These are phyloP conservation scores for Drymodes brunneopygia DNA, from an alignment of 2,113 vertebrate genomes.

Conservation along the genomic window DNA sequence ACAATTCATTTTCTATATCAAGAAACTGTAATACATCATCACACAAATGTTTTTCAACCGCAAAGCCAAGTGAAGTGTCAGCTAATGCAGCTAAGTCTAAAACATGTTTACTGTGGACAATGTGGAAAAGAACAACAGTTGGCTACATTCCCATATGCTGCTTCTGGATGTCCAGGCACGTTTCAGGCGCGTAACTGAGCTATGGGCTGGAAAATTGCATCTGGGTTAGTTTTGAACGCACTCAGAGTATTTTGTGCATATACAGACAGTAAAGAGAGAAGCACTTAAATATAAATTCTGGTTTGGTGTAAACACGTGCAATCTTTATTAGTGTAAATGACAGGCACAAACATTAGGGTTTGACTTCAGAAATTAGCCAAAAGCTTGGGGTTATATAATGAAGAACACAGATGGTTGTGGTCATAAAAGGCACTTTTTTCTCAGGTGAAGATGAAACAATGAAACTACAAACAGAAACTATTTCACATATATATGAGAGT, in stretches of 20 bases:
- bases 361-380: background rate
- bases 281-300: background rate
- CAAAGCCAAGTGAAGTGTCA: background rate
- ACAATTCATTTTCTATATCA: background rate
- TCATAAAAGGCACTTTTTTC: background rate
- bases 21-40: background rate
- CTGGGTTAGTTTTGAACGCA: background rate
- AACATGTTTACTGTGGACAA: background rate
- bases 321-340: background rate
- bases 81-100: background rate
- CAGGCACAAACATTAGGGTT: background rate
- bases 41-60: background rate
- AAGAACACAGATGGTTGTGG: background rate
- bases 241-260: background rate
- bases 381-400: background rate
- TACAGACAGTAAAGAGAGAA: background rate
- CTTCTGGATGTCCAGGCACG: background rate
- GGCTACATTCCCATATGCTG: background rate
- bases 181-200: background rate
- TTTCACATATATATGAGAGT: background rate
- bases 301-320: background rate
- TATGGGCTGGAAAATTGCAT: background rate
- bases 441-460: background rate
- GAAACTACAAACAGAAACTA: background rate
- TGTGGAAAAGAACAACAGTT: background rate